Conservation (phyloP, 2,113 vertebrate genomes). For the Sebastes schlegelii region DNA sequence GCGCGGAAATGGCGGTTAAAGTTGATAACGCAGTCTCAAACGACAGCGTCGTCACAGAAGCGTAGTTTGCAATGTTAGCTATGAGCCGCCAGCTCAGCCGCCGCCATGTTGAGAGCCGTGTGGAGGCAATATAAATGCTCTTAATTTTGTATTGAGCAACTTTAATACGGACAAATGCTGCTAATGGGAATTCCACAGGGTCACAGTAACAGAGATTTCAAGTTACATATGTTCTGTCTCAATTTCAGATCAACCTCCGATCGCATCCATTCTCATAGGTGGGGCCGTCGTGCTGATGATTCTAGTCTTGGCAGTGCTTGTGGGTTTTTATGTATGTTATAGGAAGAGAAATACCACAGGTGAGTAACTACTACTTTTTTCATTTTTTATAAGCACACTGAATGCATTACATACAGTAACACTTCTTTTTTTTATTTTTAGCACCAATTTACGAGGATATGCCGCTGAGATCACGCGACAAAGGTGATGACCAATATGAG, state of each 20-base stretch:
- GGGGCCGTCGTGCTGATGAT: rapidly evolving
- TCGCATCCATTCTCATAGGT: rapidly evolving
- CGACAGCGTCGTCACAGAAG: no score
- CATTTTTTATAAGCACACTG: background rate
- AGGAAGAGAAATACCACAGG: constrained; percentile 16
- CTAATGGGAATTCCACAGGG: background rate
- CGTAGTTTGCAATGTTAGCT: no score
- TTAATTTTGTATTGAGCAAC: no score
- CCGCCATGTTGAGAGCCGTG: no score
- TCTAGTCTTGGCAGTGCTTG: background rate
- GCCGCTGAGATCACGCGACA: background rate
- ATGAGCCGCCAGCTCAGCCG: no score
- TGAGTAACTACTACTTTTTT: constrained; percentile 27
- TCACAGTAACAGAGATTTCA: background rate
- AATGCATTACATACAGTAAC: background rate
- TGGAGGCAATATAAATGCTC: no score
- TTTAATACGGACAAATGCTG: background rate
- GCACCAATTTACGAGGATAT: constrained; percentile 50
- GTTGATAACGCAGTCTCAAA: no score
- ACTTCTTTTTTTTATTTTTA: constrained; percentile 4
- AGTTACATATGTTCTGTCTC: background rate
- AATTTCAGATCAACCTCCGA: background rate
- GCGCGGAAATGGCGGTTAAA: no score
- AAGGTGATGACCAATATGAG: constrained; percentile 43
- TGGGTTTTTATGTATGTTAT: rapidly evolving